Percentiles rank a stretch among this genome's conserved stretches.
Evolutionary conservation across 1,140 invertebrate species (phyloP).

Genomic region (Aphelenchoides fujianensis): DNA sequence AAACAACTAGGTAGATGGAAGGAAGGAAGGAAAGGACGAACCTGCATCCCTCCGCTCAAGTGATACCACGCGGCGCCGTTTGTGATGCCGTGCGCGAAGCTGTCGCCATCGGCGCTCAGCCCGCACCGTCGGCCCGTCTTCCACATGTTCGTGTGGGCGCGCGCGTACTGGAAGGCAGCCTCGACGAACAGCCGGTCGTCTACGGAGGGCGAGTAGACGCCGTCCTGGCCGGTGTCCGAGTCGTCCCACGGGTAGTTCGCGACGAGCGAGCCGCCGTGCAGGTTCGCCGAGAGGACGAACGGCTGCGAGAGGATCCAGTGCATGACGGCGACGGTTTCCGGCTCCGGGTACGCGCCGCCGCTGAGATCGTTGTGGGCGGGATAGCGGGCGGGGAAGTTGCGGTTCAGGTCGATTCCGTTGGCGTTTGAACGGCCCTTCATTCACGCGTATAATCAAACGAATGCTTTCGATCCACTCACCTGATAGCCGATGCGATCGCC

Average conservation of each 20-base stretch:
- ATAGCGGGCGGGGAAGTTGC: slow-evolving; percentile 93
- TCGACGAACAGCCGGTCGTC: slow-evolving; percentile 81
- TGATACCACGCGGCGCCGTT: slow-evolving; percentile 78
- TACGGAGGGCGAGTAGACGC: slow-evolving; percentile 67
- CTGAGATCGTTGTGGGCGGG: slow-evolving; percentile 68
- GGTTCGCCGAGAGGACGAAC: slow-evolving; percentile 91
- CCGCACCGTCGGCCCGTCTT: slow-evolving; percentile 58
- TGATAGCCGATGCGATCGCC: slow-evolving; percentile 65
- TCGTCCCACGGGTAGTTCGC: slow-evolving; percentile 91
- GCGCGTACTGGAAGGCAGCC: slow-evolving; percentile 76
- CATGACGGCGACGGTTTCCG: slow-evolving; percentile 86
- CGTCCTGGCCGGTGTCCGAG: slow-evolving; percentile 65
- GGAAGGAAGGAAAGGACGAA: slow-evolving; percentile 33
- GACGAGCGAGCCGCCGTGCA: slow-evolving; percentile 86
- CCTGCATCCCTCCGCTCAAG: slow-evolving; percentile 77
- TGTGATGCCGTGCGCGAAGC: slow-evolving; percentile 71
- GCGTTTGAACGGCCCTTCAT: slow-evolving; percentile 75
- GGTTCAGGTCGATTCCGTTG: slow-evolving; percentile 81
- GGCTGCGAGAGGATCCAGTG: slow-evolving; percentile 79
- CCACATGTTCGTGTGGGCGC: slow-evolving; percentile 61
- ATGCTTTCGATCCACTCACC: slow-evolving; percentile 32
- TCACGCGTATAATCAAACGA: background rate
- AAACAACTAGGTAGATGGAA: background rate
- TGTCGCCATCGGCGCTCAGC: slow-evolving; percentile 42
- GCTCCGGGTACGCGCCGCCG: slow-evolving; percentile 67